Percentiles rank a stretch among this genome's conserved stretches.
Evolutionary conservation across 2,797 vertebrate species (phyloP).

Genomic region (Acanthurus lineatus): DNA sequence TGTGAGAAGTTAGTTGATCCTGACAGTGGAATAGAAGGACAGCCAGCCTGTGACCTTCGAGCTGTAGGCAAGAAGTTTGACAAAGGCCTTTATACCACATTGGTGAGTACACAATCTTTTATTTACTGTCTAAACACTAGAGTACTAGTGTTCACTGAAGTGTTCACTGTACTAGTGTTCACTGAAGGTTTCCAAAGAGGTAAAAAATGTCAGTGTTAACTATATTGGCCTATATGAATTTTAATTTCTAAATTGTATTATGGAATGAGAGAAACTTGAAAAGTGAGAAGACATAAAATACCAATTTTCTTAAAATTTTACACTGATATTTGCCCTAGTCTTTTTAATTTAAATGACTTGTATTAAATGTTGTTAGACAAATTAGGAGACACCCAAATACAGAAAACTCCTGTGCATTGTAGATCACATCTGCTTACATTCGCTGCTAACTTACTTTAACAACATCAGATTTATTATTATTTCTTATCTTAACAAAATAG

Average conservation of each 20-base stretch:
- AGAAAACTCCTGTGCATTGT: background rate
- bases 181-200: background rate
- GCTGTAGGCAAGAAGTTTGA: slow-evolving; percentile 92
- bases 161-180: background rate
- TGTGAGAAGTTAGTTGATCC: slow-evolving; percentile 83
- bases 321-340: no score
- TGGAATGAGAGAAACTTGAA: background rate
- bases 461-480: background rate
- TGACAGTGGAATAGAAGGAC: slow-evolving; percentile 76
- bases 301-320: no score
- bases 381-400: background rate
- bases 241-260: background rate
- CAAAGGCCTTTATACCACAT: slow-evolving; percentile 89
- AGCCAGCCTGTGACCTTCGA: slow-evolving; percentile 88
- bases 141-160: background rate
- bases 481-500: no score
- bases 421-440: background rate
- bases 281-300: no score
- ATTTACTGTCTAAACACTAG: background rate
- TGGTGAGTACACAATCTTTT: slow-evolving; percentile 83
- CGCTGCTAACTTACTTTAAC: background rate
- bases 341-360: no score
- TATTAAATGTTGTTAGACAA: background rate
- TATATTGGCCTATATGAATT: background rate
- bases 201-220: background rate